Conservation (phyloP, 2,797 vertebrate genomes). For the Anomalospiza imberbis region DNA sequence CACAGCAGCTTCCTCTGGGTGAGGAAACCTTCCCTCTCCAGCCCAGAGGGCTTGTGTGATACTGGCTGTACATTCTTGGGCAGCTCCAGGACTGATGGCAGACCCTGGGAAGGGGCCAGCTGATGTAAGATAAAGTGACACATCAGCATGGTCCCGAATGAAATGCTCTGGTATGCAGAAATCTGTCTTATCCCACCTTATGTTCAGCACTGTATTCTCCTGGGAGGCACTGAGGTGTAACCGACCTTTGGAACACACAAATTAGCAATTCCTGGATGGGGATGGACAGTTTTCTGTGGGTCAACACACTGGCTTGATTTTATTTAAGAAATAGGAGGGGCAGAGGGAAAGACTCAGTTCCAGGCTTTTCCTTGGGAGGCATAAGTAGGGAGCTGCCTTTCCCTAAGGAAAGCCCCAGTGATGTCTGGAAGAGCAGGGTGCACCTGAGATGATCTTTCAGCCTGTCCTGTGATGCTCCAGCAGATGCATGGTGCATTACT, state of each 20-base stretch:
- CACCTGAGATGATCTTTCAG: neutral
- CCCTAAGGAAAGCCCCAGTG: neutral
- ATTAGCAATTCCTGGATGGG: neutral
- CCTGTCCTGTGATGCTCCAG: rapidly evolving
- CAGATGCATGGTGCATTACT: neutral
- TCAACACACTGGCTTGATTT: neutral
- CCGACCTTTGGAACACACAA: neutral
- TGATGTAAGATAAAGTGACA: neutral
- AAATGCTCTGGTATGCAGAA: neutral
- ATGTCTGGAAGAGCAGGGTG: neutral
- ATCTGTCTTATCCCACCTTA: neutral
- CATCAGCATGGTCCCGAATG: neutral
- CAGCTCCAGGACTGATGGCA: neutral
- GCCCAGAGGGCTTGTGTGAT: neutral
- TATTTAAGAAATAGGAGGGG: neutral
- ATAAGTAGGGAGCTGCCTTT: neutral
- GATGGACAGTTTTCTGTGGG: neutral
- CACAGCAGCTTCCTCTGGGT: neutral
- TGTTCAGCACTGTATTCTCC: neutral
- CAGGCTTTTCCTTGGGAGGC: neutral
- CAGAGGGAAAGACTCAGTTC: neutral
- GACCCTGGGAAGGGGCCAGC: neutral
- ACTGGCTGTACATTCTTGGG: neutral
- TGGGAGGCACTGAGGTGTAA: neutral
- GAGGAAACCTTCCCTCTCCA: neutral